Conservation (phyloP, 2,888 invertebrate species). For the Sericinus montela region DNA sequence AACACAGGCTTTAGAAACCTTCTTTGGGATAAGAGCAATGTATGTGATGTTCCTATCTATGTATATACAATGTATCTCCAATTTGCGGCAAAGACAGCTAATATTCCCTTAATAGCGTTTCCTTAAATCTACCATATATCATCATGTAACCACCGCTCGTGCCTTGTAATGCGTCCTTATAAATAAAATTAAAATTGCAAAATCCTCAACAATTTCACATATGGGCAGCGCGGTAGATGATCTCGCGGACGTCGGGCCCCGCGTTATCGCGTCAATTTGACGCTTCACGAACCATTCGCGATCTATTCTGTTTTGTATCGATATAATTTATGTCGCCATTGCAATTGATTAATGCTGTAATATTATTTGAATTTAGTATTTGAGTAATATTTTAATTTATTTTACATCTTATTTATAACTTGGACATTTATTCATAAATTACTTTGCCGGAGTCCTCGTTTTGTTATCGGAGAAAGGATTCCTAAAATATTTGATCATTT, state of each 20-base stretch:
- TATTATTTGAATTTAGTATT: too few species aligned
- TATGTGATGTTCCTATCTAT: too few species aligned
- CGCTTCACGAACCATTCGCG: conserved; percentile 55
- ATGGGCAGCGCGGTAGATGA: conserved; percentile 68
- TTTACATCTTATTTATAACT: neutral
- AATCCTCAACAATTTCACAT: conserved; percentile 76
- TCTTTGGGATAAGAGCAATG: too few species aligned
- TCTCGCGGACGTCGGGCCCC: conserved; percentile 48
- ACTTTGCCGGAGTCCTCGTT: too few species aligned
- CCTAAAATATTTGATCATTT: too few species aligned
- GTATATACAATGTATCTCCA: neutral
- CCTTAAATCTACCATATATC: neutral
- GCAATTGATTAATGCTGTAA: conserved; percentile 69
- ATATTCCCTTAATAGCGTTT: neutral
- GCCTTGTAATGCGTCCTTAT: conserved; percentile 50
- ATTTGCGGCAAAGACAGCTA: neutral
- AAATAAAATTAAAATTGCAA: conserved; percentile 79
- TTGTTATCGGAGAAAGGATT: too few species aligned
- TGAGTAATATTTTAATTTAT: conserved; percentile 26
- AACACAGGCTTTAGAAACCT: too few species aligned
- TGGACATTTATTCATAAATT: neutral
- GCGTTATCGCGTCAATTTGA: conserved; percentile 66
- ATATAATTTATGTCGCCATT: conserved; percentile 71
- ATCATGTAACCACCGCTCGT: conserved; percentile 18
- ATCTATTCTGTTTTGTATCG: conserved; percentile 56